These are phyloP conservation scores for Sebastes nivosus DNA, from an alignment of 2,797 vertebrate species.

Conservation along the genomic window DNA sequence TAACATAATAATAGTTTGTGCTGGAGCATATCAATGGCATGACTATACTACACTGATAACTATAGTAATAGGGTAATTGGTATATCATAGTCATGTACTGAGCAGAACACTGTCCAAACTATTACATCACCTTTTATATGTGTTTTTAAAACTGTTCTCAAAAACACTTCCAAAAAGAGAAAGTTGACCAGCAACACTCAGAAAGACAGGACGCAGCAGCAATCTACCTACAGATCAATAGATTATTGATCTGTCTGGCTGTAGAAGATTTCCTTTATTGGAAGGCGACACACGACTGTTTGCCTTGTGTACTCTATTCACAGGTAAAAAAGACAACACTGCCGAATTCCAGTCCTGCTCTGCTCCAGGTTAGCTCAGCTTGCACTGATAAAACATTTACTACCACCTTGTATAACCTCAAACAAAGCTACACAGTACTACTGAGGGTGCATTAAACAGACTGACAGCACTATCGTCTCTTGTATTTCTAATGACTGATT, in stretches of 20 bases:
- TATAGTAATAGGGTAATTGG: background rate
- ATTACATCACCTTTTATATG: too few species aligned
- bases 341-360: background rate
- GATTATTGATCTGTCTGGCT: constrained; percentile 9
- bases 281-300: background rate
- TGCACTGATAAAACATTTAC: constrained; percentile 9
- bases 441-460: background rate
- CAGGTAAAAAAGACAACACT: background rate
- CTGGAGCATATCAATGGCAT: background rate
- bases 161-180: background rate
- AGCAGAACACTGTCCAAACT: background rate
- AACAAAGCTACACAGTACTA: background rate
- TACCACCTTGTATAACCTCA: background rate
- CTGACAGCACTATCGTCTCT: background rate
- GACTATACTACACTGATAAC: background rate
- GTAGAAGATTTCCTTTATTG: background rate
- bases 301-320: background rate
- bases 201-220: background rate
- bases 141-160: too few species aligned
- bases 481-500: background rate
- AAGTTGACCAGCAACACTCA: background rate
- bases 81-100: background rate
- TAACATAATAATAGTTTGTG: too few species aligned
- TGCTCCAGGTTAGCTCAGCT: background rate
- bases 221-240: background rate